Conservation (phyloP, 2,888 invertebrate species). For the Orthosia gothica region DNA sequence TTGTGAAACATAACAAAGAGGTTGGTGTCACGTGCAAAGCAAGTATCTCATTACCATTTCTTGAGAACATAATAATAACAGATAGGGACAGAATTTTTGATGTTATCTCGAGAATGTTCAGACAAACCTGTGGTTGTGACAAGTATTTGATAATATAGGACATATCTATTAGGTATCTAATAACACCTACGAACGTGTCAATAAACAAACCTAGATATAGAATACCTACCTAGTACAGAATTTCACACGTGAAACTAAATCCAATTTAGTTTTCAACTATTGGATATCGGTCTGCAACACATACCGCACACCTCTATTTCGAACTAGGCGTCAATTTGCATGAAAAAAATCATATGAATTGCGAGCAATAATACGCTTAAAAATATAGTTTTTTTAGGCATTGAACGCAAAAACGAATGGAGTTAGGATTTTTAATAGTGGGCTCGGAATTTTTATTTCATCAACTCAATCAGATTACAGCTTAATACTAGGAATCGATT, state of each 20-base stretch:
- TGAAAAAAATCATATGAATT: conserved; percentile 17
- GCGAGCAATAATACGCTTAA: conserved; percentile 10
- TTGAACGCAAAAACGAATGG: not conserved
- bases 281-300: conserved; percentile 7
- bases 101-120: conserved; percentile 39
- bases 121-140: conserved; percentile 29
- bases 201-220: not conserved
- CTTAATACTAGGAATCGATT: not conserved
- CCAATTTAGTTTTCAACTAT: conserved; percentile 41
- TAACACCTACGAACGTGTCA: not conserved
- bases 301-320: conserved; percentile 14
- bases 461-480: conserved; percentile 1
- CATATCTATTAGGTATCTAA: not conserved
- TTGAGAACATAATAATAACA: conserved; percentile 40
- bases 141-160: conserved; percentile 28
- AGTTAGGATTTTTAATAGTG: not conserved
- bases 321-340: conserved; percentile 36
- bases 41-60: conserved; percentile 59
- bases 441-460: not conserved
- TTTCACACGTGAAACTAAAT: conserved; percentile 37
- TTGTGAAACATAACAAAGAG: conserved; percentile 35
- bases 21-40: conserved; percentile 43
- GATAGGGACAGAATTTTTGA: conserved; percentile 43
- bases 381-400: not conserved
- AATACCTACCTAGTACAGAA: conserved; percentile 1